These are phyloP conservation scores for Coregonus ussuriensis DNA, from an alignment of 2,797 vertebrate genomes.

Conservation along the genomic window DNA sequence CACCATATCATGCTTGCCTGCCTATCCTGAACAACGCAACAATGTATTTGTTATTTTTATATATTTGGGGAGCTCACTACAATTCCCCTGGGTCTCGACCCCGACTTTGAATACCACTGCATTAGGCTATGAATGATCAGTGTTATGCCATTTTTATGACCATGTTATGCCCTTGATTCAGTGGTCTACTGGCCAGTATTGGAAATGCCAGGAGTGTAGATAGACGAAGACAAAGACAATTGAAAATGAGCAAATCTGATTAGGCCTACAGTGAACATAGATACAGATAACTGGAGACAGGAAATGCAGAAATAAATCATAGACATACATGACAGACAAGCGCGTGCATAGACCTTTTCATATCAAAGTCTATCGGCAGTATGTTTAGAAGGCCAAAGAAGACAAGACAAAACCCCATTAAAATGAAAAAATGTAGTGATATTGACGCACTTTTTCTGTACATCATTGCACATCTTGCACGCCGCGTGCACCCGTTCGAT, in stretches of 20 bases:
- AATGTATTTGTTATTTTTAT: no score
- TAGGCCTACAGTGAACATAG: no score
- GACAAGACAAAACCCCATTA: neutral
- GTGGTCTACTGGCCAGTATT: neutral
- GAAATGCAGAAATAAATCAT: no score
- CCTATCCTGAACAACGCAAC: neutral
- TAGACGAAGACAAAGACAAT: neutral
- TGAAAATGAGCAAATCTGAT: neutral
- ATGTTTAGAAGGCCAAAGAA: neutral
- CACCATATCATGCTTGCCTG: no score
- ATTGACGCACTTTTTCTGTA: neutral
- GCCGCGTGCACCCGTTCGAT: neutral
- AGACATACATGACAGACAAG: no score
- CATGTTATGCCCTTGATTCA: no score
- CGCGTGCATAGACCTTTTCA: neutral
- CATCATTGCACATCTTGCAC: neutral
- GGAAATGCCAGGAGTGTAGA: neutral
- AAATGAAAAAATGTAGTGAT: neutral
- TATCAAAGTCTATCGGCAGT: neutral
- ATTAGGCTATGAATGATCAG: no score
- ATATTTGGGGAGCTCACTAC: no score
- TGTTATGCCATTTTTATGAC: no score
- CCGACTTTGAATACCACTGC: no score
- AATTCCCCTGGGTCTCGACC: no score
- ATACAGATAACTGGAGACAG: no score